Percentiles rank a stretch among this genome's conserved stretches.
phyloP scores from a whole-genome alignment of 1,140 invertebrate species.

The Heterodera schachtii region DNA sequence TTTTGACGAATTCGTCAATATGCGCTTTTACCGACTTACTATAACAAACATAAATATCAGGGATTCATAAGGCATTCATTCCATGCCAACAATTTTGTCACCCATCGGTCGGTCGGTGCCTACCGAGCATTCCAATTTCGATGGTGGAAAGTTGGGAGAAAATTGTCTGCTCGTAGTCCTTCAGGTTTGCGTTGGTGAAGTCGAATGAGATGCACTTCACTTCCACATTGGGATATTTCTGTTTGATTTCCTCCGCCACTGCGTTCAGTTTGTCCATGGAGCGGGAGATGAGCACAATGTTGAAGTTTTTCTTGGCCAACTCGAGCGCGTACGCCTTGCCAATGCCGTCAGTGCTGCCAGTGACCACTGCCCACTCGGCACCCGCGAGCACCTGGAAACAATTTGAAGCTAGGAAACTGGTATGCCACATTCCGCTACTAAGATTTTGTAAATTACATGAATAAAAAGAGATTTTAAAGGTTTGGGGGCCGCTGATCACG shows the following conservation, averaged over 20 bases:
- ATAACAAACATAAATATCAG: not conserved
- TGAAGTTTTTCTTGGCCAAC: slow-evolving; percentile 58
- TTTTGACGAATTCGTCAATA: not conserved
- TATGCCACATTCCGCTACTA: too few relatives aligned
- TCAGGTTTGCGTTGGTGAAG: slow-evolving; percentile 47
- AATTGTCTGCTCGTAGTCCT: slow-evolving; percentile 49
- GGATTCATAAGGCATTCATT: too few relatives aligned
- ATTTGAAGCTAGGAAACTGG: too few relatives aligned
- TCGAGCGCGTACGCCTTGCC: slow-evolving; percentile 62
- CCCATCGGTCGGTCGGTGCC: not conserved
- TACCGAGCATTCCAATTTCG: slow-evolving; percentile 58
- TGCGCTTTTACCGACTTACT: too few relatives aligned
- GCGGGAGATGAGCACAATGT: slow-evolving; percentile 58
- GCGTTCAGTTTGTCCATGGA: slow-evolving; percentile 55
- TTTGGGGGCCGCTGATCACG: too few relatives aligned
- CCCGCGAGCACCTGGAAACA: slow-evolving; percentile 49
- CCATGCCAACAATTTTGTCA: too few relatives aligned
- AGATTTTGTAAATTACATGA: too few relatives aligned
- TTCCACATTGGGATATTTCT: slow-evolving; percentile 24
- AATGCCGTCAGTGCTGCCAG: slow-evolving; percentile 64
- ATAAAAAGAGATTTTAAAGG: too few relatives aligned
- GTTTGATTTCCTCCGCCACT: slow-evolving; percentile 54
- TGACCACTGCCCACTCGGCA: slow-evolving; percentile 62
- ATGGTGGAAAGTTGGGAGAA: slow-evolving; percentile 47
- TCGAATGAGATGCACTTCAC: slow-evolving; percentile 52